phyloP scores from a whole-genome alignment of 2,113 vertebrate species.

The Cichladusa arquata region DNA sequence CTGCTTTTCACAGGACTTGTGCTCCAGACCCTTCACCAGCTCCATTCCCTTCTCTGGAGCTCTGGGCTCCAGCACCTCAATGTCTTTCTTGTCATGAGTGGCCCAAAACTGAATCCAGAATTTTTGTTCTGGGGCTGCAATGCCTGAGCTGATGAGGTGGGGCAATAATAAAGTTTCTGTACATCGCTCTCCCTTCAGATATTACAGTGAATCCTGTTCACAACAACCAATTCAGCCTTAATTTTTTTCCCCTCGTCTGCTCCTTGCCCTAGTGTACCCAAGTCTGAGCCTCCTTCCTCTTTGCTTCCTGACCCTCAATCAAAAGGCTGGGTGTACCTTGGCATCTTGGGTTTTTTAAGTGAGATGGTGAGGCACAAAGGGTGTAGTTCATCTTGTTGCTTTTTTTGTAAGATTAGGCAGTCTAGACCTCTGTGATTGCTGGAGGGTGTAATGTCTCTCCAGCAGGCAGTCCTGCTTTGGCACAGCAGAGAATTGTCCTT shows the following conservation, averaged over 20 bases:
- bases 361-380: background rate
- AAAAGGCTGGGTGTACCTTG: background rate
- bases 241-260: background rate
- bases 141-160: background rate
- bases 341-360: background rate
- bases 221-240: background rate
- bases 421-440: background rate
- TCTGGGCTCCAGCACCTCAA: background rate
- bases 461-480: background rate
- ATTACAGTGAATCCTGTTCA: background rate
- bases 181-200: background rate
- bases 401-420: background rate
- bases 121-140: background rate
- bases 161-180: background rate
- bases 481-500: background rate
- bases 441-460: background rate
- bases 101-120: background rate
- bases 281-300: background rate
- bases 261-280: background rate
- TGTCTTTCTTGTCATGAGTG: background rate
- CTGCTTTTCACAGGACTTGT: background rate
- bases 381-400: background rate
- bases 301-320: background rate
- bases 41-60: background rate
- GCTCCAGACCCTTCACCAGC: background rate